These are phyloP conservation scores for Sandelia bainsii DNA, from an alignment of 2,797 vertebrate genomes.

Conservation along the genomic window DNA sequence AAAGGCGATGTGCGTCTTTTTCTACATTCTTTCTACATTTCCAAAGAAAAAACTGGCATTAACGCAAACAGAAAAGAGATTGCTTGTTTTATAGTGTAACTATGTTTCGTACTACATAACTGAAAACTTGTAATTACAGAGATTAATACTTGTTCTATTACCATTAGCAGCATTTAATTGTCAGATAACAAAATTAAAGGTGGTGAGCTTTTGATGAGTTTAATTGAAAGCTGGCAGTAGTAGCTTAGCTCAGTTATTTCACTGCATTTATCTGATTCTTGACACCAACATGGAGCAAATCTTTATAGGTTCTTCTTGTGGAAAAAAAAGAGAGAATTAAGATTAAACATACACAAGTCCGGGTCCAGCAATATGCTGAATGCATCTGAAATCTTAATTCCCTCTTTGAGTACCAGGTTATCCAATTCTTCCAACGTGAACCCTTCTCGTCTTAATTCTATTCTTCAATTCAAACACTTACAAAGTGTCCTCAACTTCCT, in stretches of 20 bases:
- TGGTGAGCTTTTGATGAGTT: constrained; percentile 19
- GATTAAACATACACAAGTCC: constrained; percentile 9
- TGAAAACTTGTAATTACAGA: constrained; percentile 12
- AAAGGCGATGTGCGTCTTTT: neutral
- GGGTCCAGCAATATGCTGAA: constrained; percentile 15
- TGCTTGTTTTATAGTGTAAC: constrained; percentile 18
- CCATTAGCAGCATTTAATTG: constrained; percentile 31
- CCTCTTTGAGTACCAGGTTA: constrained; percentile 32
- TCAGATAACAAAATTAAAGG: constrained; percentile 5
- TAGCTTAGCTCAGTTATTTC: constrained; percentile 8
- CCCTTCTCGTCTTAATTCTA: constrained; percentile 4
- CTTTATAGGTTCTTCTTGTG: neutral
- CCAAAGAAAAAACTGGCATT: neutral
- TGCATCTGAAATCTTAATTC: neutral
- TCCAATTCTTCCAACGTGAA: constrained; percentile 20
- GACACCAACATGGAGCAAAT: constrained; percentile 5
- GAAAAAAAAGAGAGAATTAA: constrained; percentile 7
- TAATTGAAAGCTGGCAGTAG: constrained; percentile 18
- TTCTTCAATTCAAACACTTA: neutral
- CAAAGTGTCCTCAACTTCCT: neutral
- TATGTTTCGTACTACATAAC: neutral
- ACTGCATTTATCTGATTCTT: constrained; percentile 17
- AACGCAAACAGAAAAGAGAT: constrained; percentile 14
- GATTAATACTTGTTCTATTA: constrained; percentile 24
- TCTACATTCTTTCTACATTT: constrained; percentile 1